Evolutionary conservation across 2,797 vertebrate species (phyloP).

Genomic region (Tapirus indicus): DNA sequence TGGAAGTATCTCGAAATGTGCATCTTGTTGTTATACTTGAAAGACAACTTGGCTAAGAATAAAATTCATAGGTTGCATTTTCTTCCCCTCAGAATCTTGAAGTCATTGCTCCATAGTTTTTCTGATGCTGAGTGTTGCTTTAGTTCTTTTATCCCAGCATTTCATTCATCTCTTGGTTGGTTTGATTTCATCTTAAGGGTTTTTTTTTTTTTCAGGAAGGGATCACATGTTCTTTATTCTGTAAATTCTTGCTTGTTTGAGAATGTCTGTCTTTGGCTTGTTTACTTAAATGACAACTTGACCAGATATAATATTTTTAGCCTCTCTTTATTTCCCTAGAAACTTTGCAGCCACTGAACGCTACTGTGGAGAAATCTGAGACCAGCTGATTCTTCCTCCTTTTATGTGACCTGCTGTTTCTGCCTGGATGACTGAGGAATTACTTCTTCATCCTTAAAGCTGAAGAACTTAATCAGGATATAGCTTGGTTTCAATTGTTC

Average conservation of each 20-base stretch:
- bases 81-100: conserved; percentile 1
- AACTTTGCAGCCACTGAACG: not conserved
- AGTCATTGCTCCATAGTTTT: not conserved
- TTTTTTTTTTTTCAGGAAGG: not conserved
- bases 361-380: not conserved
- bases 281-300: conserved; percentile 40
- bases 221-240: not conserved
- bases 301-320: not conserved
- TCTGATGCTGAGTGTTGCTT: not conserved
- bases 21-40: not conserved
- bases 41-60: not conserved
- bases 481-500: conserved; percentile 13
- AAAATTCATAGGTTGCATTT: conserved; percentile 31
- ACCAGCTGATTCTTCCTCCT: not conserved
- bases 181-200: conserved; percentile 7
- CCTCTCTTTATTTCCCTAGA: not conserved
- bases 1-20: not conserved
- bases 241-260: not conserved
- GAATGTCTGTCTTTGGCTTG: conserved; percentile 8
- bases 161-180: not conserved
- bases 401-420: conserved; percentile 35
- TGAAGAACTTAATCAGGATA: not conserved
- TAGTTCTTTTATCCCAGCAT: not conserved
- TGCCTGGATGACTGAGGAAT: not conserved
- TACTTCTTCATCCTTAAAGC: conserved; percentile 25